Base-by-base conservation (phyloP, 1,140 invertebrate genomes). In the Aphaenogaster rudis region DNA sequence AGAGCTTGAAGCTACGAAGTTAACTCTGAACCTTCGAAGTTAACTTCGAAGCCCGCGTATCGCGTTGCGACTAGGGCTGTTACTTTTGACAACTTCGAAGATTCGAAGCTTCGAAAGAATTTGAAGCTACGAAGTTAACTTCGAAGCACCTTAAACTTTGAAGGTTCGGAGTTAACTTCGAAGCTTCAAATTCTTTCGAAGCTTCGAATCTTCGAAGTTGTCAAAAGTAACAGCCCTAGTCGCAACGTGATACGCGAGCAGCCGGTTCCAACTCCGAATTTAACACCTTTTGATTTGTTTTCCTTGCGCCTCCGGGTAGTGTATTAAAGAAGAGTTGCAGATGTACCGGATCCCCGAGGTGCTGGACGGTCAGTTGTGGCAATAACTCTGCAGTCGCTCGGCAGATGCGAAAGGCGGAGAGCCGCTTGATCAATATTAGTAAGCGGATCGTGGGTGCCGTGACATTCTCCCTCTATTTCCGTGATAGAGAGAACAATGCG, bases 251-350 rank as follows among this genome's bases (percentile, higher is more conserved):
- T 36, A 15, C 52, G 11, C 61, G 59, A 15, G 11, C 48, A 54
- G 63, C 21, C 17, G 52, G 1, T 48, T 45, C 21, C 39, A 48
- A 48, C 28, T 63, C 57, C 42, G 66, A 54, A 57, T 57, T n/a
- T 54, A 71, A 81, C 50, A 42, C 39, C 50, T 54, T 17, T 36
- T 8, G 8, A 61, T 52, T 71, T 82, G 11, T 84, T 84, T 84
- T 39, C 15, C 42, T 59, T 21, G 28, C 50, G 13, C 21, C 28
- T 54, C 33, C 48, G n/a, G 54, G 1, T 7, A 28, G 17, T 50
- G 9, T 50, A 76, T 76, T 74, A 74, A 63, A 84, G 52, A 74
- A 21, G 33, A 84, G 39, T 84, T 84, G 54, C 54, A 84, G 69
- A 72, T 28, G 54, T 76, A 74, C 15, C 63, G n/a, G 13, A 61